phyloP scores from a whole-genome alignment of 2,797 vertebrate genomes.

The Prionace glauca region DNA sequence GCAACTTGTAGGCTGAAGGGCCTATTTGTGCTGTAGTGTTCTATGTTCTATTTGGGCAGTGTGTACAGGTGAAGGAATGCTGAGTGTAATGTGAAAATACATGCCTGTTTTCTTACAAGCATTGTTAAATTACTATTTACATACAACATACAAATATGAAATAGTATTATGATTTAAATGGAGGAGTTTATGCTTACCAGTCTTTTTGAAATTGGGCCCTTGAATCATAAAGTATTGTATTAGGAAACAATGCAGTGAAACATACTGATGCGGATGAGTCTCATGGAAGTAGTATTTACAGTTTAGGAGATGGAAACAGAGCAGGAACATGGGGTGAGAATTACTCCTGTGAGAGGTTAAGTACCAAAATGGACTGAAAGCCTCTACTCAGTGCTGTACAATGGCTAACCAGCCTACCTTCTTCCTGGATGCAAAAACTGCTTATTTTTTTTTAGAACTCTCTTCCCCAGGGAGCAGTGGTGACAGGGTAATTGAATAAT shows the following conservation, averaged over 20 bases:
- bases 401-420: not conserved
- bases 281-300: not conserved
- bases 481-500: no score
- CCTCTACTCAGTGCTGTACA: not conserved
- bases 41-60: no score
- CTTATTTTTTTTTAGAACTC: no score
- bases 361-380: not conserved
- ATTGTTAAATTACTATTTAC: no score
- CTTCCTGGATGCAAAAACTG: no score
- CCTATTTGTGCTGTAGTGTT: no score
- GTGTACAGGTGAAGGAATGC: no score
- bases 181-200: not conserved
- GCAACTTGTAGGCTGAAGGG: no score
- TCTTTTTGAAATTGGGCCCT: not conserved
- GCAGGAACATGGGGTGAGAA: not conserved
- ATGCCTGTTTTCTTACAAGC: no score
- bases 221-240: not conserved
- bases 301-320: not conserved
- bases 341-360: not conserved
- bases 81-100: no score
- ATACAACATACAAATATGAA: not conserved
- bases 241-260: not conserved
- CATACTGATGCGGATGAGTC: not conserved
- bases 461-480: no score
- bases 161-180: not conserved